phyloP scores from a whole-genome alignment of 2,888 invertebrate species.

The Nemotelus pantherinus region DNA sequence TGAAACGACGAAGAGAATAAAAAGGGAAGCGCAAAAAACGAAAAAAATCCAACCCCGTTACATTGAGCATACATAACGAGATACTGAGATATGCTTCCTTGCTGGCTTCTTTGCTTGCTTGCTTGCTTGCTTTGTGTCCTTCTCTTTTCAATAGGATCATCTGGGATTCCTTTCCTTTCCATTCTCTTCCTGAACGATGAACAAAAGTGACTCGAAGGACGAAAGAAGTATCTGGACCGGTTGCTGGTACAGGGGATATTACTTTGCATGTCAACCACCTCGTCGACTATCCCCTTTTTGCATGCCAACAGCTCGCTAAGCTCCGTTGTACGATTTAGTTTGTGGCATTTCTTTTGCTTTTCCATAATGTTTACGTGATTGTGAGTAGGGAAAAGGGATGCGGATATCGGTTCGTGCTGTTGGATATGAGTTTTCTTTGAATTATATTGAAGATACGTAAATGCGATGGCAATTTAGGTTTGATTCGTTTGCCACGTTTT shows the following conservation, averaged over 20 bases:
- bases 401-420: not conserved
- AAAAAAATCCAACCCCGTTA: constrained; percentile 50
- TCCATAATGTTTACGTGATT: constrained; percentile 46
- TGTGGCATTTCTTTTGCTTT: constrained; percentile 47
- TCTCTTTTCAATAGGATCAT: constrained; percentile 17
- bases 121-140: constrained; percentile 16
- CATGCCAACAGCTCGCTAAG: constrained; percentile 22
- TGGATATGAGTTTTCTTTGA: constrained; percentile 6
- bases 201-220: not conserved
- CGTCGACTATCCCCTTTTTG: constrained; percentile 38
- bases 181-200: not conserved
- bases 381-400: constrained; percentile 36
- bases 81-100: constrained; percentile 27
- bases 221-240: not conserved
- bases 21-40: constrained; percentile 41
- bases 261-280: constrained; percentile 50
- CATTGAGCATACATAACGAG: constrained; percentile 50
- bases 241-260: constrained; percentile 43
- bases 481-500: not conserved
- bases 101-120: not conserved
- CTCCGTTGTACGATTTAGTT: constrained; percentile 12
- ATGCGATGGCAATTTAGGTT: not conserved
- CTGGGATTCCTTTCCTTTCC: not conserved
- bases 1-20: constrained; percentile 31
- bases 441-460: not conserved